These are phyloP conservation scores for Mythimna pallens DNA, from an alignment of 2,888 invertebrate genomes.

Conservation along the genomic window DNA sequence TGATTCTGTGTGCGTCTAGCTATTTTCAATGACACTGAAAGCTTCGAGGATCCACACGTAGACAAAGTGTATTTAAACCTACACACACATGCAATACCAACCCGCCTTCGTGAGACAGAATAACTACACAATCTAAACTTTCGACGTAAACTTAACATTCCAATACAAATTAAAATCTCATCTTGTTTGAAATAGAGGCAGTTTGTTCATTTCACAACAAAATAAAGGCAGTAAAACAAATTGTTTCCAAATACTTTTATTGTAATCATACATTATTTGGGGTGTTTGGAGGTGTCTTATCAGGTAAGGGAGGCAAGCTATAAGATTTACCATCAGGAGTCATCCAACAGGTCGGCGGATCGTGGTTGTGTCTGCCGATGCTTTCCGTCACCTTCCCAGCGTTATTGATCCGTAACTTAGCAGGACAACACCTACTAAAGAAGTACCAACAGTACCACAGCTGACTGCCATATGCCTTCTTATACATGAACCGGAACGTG, in stretches of 20 bases:
- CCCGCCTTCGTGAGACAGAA: too few species aligned
- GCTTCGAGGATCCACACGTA: too few species aligned
- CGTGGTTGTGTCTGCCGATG: slow-evolving; percentile 87
- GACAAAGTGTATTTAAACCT: too few species aligned
- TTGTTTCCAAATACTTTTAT: slow-evolving; percentile 71
- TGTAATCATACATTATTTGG: slow-evolving; percentile 65
- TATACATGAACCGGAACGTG: slow-evolving; percentile 89
- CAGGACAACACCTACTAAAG: slow-evolving; percentile 88
- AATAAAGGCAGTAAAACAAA: slow-evolving; percentile 65
- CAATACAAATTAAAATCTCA: slow-evolving; percentile 72
- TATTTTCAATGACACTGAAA: too few species aligned
- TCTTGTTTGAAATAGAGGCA: slow-evolving; percentile 71
- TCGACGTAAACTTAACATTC: slow-evolving; percentile 63
- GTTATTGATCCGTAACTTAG: slow-evolving; percentile 86
- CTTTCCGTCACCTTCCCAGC: slow-evolving; percentile 86
- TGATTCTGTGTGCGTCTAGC: too few species aligned
- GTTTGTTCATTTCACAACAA: slow-evolving; percentile 69
- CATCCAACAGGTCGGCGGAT: slow-evolving; percentile 89
- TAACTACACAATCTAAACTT: slow-evolving; percentile 44
- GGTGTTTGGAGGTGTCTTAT: slow-evolving; percentile 70
- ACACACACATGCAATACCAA: too few species aligned
- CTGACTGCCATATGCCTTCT: slow-evolving; percentile 89
- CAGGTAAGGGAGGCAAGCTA: slow-evolving; percentile 82
- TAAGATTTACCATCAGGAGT: slow-evolving; percentile 88
- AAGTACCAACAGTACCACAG: slow-evolving; percentile 89